Evolutionary conservation across 2,113 vertebrate genomes (phyloP).

Genomic region (Mirza zaza): DNA sequence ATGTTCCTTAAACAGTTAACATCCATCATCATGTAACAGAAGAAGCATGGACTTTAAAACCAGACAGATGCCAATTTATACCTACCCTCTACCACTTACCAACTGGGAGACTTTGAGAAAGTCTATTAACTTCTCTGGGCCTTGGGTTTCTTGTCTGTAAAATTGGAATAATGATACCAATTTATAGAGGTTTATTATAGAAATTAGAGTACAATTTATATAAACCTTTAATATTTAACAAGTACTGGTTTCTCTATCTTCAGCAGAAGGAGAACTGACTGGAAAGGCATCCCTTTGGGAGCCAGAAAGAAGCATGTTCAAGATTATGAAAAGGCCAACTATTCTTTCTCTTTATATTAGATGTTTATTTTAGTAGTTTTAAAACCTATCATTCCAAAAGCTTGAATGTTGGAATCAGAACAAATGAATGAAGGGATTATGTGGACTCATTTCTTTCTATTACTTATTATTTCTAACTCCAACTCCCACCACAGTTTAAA

Average conservation of each 20-base stretch:
- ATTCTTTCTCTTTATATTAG: constrained; percentile 22
- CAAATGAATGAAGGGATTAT: constrained; percentile 55
- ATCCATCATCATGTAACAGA: not conserved
- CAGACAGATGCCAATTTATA: not conserved
- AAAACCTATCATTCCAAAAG: constrained; percentile 18
- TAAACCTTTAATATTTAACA: not conserved
- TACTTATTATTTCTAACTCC: not conserved
- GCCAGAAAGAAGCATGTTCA: not conserved
- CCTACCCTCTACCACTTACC: not conserved
- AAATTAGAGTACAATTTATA: constrained; percentile 9
- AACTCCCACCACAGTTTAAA: not conserved
- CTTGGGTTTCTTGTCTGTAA: constrained; percentile 29
- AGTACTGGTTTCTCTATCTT: not conserved
- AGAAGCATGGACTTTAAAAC: constrained; percentile 21
- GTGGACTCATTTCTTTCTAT: constrained; percentile 3
- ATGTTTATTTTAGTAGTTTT: constrained; percentile 48
- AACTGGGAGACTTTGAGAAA: not conserved
- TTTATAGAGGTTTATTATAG: not conserved
- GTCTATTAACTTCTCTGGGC: not conserved
- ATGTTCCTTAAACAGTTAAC: not conserved
- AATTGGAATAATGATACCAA: constrained; percentile 13
- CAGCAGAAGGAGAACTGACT: not conserved
- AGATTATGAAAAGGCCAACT: not conserved
- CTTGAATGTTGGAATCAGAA: constrained; percentile 57
- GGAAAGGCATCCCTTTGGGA: constrained; percentile 33